Base-by-base conservation (phyloP, 2,888 invertebrate genomes). In the Alloplasta piceator region DNA sequence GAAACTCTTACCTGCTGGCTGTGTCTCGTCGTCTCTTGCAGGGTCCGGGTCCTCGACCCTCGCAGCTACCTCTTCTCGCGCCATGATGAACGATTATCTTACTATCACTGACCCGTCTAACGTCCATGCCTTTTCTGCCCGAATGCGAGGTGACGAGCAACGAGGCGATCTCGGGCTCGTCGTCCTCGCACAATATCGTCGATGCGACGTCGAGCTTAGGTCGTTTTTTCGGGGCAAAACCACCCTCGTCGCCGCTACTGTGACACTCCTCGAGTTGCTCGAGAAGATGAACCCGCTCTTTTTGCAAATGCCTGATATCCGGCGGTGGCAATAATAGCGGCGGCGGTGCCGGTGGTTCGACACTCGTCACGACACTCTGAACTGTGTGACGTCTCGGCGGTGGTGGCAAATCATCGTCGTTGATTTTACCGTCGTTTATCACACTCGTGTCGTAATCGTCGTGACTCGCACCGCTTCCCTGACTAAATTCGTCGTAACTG, bases 401-500 rank as follows among this genome's bases (percentile, higher is more conserved):
- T 63, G 93, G 92, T 79, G 92, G 90, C 79, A 92, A 91, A 83
- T 93, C 93, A 39, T 91, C 91, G 82, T 92, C 93, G 76, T 93
- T 93, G 71, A 89, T 78, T 78, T 89, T 90, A 56, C 88, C 90
- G 16, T 88, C 88, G 43, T 90, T 87, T 12, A 78, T 68, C 39
- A 89, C 88, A 78, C 88, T 89, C 72, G 86, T 89, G 75, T 91
- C 90, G 64, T 92, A 92, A 77, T 96, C 96, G 83, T 95, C 96
- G 88, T 95, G 95, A 39, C 94, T 94, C 4, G 95, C 94, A 38
- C 93, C 94, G 80, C 95, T 95, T 87, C 96, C 93, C 92, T 95
- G 94, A 92, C 96, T 94, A 93, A 95, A 95, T 93, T 97, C 95
- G 88, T 96, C 96, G 89, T 94, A 95, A 89, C 94, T 95, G 78